These are phyloP conservation scores for Tigriopus californicus DNA, from an alignment of 2,888 invertebrate species.

Conservation along the genomic window DNA sequence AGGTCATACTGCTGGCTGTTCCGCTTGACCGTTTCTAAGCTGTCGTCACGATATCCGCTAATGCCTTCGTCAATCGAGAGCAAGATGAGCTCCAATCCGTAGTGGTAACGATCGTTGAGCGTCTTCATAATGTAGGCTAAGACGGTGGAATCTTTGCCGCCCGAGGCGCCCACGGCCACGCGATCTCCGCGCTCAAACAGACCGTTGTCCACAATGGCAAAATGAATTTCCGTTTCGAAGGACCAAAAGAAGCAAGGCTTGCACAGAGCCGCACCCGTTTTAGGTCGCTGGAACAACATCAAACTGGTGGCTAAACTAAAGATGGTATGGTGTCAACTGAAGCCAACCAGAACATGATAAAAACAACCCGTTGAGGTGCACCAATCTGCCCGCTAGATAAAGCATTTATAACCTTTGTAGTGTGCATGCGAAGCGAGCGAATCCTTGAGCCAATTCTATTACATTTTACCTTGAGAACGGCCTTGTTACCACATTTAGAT, in stretches of 20 bases:
- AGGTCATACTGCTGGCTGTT: constrained; percentile 85
- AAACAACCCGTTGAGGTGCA: too few species aligned
- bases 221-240: constrained; percentile 86
- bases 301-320: constrained; percentile 44
- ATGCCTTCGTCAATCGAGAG: constrained; percentile 47
- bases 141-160: constrained; percentile 93
- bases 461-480: too few species aligned
- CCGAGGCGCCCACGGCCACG: constrained; percentile 81
- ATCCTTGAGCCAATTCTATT: too few species aligned
- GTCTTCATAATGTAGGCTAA: constrained; percentile 79
- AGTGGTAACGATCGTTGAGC: constrained; percentile 71
- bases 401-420: too few species aligned
- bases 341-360: too few species aligned
- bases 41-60: constrained; percentile 74
- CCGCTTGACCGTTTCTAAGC: constrained; percentile 82
- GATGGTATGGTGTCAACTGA: too few species aligned
- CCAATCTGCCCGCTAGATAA: too few species aligned
- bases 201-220: constrained; percentile 59
- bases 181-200: constrained; percentile 63
- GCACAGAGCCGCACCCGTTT: constrained; percentile 76
- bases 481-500: too few species aligned
- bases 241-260: constrained; percentile 83
- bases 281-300: constrained; percentile 50
- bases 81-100: constrained; percentile 69
- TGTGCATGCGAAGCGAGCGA: too few species aligned